These are phyloP conservation scores for Dendrolimus pini DNA, from an alignment of 2,888 invertebrate genomes.

Conservation along the genomic window DNA sequence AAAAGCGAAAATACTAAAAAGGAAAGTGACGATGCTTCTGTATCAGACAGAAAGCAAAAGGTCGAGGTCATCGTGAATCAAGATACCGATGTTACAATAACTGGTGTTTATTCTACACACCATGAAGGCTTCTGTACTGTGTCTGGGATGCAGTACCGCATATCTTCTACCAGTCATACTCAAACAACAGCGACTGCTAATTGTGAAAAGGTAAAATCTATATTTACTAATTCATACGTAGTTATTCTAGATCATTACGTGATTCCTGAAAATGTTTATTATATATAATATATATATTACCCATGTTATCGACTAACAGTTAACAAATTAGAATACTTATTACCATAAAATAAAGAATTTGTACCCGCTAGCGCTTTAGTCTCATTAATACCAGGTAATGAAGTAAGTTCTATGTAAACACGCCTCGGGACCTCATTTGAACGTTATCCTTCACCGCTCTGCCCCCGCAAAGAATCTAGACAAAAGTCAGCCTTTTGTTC, in stretches of 20 bases:
- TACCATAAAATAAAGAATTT: conserved; percentile 9
- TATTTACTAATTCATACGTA: too few relatives aligned
- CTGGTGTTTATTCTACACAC: conserved; percentile 89
- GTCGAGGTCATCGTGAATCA: conserved; percentile 90
- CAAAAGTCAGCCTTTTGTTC: conserved; percentile 45
- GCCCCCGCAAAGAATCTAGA: conserved; percentile 24
- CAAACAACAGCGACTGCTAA: conserved; percentile 91
- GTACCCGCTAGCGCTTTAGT: conserved; percentile 41
- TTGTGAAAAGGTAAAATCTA: conserved; percentile 77
- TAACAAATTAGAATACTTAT: conserved; percentile 39
- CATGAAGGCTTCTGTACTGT: conserved; percentile 91
- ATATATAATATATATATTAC: conserved; percentile 10
- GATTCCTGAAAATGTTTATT: conserved; percentile 4
- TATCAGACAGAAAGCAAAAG: conserved; percentile 69
- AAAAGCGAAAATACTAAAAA: conserved; percentile 62
- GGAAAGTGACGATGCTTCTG: conserved; percentile 48
- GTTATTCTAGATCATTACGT: neutral
- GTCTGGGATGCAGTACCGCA: conserved; percentile 90
- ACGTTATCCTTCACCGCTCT: conserved; percentile 52
- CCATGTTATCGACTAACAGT: conserved; percentile 24
- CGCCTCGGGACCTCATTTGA: conserved; percentile 52
- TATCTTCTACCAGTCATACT: conserved; percentile 90
- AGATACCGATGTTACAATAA: conserved; percentile 92
- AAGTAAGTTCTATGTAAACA: conserved; percentile 71
- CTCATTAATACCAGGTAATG: conserved; percentile 67